Evolutionary conservation across 2,113 vertebrate genomes (phyloP).

Genomic region (chimpanzee (Pan troglodytes)): NHGRI_mPanTro3-v2.1_pri NC_072410.2:48162501-48163000

Average conservation of each 20-base stretch:
- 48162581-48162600: not conserved
- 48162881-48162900: not conserved
- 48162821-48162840: not conserved
- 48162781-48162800: not conserved
- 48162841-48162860: not conserved
- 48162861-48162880: not conserved
- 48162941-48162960: not conserved
- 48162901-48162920: not conserved
- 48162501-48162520: not conserved
- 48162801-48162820: not conserved
- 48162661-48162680: conserved; percentile 15
- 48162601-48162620: not conserved
- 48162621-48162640: not conserved
- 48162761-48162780: conserved; percentile 18
- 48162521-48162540: not conserved
- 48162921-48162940: not conserved
- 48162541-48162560: not conserved
- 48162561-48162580: not conserved
- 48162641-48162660: conserved; percentile 7
- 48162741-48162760: conserved; percentile 15
- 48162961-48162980: not conserved
- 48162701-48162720: not conserved
- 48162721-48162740: conserved; percentile 8
- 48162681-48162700: not conserved
- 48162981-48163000: not conserved